phyloP scores from a whole-genome alignment of 2,797 vertebrate species.

The Poecilia gillii region DNA sequence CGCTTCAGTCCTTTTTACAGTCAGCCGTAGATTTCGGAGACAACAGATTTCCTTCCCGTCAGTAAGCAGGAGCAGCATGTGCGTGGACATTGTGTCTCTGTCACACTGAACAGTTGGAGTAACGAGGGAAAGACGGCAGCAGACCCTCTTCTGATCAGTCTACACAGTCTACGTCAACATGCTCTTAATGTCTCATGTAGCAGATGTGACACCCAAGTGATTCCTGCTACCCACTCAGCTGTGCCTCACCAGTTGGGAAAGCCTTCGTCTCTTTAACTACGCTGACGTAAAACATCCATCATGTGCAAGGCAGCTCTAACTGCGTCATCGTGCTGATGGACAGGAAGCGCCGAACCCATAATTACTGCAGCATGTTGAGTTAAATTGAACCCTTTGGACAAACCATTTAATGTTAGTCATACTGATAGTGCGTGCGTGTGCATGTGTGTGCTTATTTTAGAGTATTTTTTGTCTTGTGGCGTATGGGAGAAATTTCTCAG shows the following conservation, averaged over 20 bases:
- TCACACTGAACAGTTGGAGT: constrained; percentile 21
- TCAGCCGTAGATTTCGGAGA: not conserved
- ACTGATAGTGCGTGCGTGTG: not conserved
- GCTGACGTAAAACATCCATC: constrained; percentile 56
- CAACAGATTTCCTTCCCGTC: constrained; percentile 3
- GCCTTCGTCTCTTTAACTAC: constrained; percentile 56
- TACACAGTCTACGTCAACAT: constrained; percentile 54
- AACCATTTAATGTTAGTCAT: constrained; percentile 10
- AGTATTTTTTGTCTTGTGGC: not conserved
- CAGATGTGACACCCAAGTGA: constrained; percentile 59
- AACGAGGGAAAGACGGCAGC: constrained; percentile 19
- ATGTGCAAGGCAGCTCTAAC: constrained; percentile 49
- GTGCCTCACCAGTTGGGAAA: constrained; percentile 49
- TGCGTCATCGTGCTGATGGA: constrained; percentile 42
- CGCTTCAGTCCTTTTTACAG: not conserved
- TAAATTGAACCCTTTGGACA: not conserved
- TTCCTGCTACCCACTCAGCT: constrained; percentile 58
- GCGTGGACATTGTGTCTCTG: constrained; percentile 21
- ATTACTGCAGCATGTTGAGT: constrained; percentile 4
- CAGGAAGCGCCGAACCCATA: constrained; percentile 45
- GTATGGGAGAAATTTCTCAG: not conserved
- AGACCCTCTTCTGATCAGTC: constrained; percentile 28
- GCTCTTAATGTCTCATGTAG: constrained; percentile 51
- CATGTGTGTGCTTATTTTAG: not conserved
- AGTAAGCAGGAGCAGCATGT: constrained; percentile 22